Evolutionary conservation across 1,140 invertebrate species (phyloP).

Genomic region (Diuraphis noxia): DNA sequence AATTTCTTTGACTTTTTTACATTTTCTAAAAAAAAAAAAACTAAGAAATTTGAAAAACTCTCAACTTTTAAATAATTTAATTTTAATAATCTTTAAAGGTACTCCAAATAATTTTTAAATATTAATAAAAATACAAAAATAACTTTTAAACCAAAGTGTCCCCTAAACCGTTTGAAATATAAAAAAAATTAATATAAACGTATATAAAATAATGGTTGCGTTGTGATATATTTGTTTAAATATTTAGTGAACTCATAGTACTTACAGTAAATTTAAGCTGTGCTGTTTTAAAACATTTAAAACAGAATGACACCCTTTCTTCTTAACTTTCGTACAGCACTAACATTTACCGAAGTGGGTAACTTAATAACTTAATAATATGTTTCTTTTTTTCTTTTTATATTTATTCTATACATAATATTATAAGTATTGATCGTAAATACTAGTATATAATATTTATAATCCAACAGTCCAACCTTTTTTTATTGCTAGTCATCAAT

Average conservation of each 20-base stretch:
- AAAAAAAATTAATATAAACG: neutral
- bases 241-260: neutral
- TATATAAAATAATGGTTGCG: neutral
- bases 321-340: neutral
- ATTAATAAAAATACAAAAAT: neutral
- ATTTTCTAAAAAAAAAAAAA: neutral
- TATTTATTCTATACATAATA: neutral
- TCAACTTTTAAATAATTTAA: neutral
- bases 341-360: neutral
- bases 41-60: neutral
- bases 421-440: neutral
- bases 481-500: too few species aligned
- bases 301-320: neutral
- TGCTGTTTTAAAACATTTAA: neutral
- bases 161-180: neutral
- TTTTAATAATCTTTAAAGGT: neutral
- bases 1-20: neutral
- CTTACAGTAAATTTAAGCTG: neutral
- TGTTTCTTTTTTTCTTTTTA: too few species aligned
- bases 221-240: neutral
- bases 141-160: neutral
- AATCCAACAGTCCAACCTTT: too few species aligned
- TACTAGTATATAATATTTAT: too few species aligned
- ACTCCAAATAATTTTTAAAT: neutral
- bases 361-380: neutral